Base-by-base conservation (phyloP, 2,113 vertebrate species). In the Sceloporus undulatus region DNA sequence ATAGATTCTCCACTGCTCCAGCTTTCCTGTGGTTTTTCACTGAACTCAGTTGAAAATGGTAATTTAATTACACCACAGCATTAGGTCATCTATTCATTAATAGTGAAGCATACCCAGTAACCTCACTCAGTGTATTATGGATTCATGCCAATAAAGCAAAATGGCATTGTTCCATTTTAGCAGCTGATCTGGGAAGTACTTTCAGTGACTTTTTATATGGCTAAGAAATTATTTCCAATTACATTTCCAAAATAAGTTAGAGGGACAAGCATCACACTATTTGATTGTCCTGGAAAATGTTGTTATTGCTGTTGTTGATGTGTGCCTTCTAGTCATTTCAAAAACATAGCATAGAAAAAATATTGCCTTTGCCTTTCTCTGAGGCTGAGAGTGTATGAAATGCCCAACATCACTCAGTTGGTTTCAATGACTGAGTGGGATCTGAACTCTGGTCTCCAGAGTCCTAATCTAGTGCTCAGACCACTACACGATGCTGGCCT, bases 221-320 rank as follows among this genome's bases (percentile, higher is more conserved):
- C 82, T 83, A 71, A 83, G 66, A 83, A 84, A 73, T 84, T 62
- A 19, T 71, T 83, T 70, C 65, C 42, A 84, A 48, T 73, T 71
- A 54, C 42, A 11, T 71, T 84, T 29, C 42, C 27, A 71, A 84
- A 52, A 71, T 25, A 83, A 83, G 70, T 83, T 21, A 71, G 82
- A 70, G 40, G 42, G 59, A 83, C 65, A 70, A 29, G 40, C 29
- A 84, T 34, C 73, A 40, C 52, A 29, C 71, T 34, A 10, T 42
- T 82, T 18, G 21, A 6, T 23, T 34, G 42, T 0, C 42, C 42
- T 48, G 42, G 42, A 6, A 48, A 48, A 48, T 48, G 42, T 48
- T 48, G 42, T 48, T 48, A 6, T 48, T 48, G 42, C 6, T 48
- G 42, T 48, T 48, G 42, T 4, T 48, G 42, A 6, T 48, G 42